phyloP scores from a whole-genome alignment of 2,113 vertebrate species.

The Seriola aureovittata region DNA sequence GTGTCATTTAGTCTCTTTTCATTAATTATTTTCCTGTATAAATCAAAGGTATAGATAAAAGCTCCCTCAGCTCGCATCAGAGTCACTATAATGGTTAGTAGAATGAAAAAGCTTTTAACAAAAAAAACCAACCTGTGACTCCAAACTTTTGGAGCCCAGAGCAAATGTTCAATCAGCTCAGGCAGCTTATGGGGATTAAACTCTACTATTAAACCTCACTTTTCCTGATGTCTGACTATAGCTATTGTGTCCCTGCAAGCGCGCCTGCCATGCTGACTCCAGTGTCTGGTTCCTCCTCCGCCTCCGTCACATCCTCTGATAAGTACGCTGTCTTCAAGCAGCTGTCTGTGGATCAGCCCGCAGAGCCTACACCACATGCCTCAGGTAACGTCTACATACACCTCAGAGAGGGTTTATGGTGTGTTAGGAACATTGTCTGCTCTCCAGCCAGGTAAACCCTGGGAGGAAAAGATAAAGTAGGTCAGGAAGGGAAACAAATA shows the following conservation, averaged over 20 bases:
- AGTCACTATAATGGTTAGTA: neutral
- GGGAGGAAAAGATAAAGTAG: conserved; percentile 4
- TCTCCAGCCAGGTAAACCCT: neutral
- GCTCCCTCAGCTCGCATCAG: neutral
- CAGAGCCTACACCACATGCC: conserved; percentile 86
- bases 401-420: neutral
- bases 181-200: conserved; percentile 49
- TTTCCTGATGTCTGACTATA: conserved; percentile 28
- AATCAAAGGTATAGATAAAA: neutral
- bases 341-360: conserved; percentile 88
- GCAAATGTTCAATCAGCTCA: conserved; percentile 38
- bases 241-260: conserved; percentile 82
- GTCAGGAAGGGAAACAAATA: neutral
- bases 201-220: conserved; percentile 16
- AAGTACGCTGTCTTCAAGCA: conserved; percentile 98
- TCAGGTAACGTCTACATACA: conserved; percentile 86
- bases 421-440: neutral
- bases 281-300: conserved; percentile 87
- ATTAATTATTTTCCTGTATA: neutral
- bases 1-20: neutral
- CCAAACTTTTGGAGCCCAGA: conserved; percentile 20
- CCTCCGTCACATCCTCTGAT: conserved; percentile 84
- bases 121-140: neutral
- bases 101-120: neutral
- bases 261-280: conserved; percentile 91